Evolutionary conservation across 1,140 invertebrate species (phyloP).

Genomic region (Drusus annulatus): DNA sequence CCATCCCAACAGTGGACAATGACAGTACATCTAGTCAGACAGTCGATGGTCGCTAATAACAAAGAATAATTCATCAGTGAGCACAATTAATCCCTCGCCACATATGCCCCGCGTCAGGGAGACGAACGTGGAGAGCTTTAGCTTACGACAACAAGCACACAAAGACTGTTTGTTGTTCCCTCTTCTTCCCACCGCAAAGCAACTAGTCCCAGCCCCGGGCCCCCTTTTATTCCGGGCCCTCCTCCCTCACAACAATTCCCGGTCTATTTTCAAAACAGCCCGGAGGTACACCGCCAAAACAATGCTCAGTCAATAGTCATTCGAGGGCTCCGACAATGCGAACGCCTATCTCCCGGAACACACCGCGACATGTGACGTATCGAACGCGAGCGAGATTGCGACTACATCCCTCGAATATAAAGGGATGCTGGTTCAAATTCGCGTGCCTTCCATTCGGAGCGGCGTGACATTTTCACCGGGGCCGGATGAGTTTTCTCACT

Average conservation of each 20-base stretch:
- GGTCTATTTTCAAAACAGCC: conserved; percentile 58
- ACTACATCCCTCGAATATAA: not conserved
- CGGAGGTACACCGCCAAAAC: conserved; percentile 53
- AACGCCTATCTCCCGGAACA: conserved; percentile 31
- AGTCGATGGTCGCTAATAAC: conserved; percentile 53
- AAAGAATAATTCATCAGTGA: conserved; percentile 56
- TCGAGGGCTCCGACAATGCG: conserved; percentile 38
- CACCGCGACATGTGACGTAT: not conserved
- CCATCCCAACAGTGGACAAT: not conserved
- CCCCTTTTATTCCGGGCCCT: conserved; percentile 19
- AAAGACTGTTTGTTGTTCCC: conserved; percentile 52
- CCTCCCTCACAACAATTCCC: conserved; percentile 23
- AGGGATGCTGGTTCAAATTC: conserved; percentile 10
- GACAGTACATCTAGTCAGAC: not conserved
- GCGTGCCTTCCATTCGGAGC: not conserved
- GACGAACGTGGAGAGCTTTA: conserved; percentile 9
- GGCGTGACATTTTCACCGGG: not conserved
- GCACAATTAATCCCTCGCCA: conserved; percentile 55
- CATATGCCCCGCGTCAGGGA: conserved; percentile 38
- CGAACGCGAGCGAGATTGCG: not conserved
- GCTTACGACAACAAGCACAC: conserved; percentile 41
- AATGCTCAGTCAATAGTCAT: conserved; percentile 59
- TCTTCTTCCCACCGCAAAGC: conserved; percentile 42
- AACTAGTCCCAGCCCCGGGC: conserved; percentile 43
- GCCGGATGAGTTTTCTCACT: conserved; percentile 46